Evolutionary conservation across 2,113 vertebrate species (phyloP), one percentile per base, ranked within the genome.

Genomic region (Cebidichthys violaceus): DNA sequence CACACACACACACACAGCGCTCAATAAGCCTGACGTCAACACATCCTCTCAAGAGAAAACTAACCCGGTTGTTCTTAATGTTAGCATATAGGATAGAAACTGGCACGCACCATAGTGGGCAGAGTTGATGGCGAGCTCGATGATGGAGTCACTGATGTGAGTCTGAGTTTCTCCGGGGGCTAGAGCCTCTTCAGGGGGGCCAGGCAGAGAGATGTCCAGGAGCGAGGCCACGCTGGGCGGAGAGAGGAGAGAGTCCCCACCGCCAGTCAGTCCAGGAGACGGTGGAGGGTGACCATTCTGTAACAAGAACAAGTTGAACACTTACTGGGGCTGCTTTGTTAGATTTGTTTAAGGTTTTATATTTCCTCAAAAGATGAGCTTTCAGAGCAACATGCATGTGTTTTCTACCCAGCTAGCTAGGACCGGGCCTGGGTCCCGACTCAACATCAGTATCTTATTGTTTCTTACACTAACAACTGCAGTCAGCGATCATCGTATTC

Each of bases 101-200:
- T 59, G 4, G 62, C 13, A 72, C 86, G 82, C 85, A 99, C 97
- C 95, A 6, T 97, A 99, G 82, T 98, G 97, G 50, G 96, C 96
- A 1, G 98, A 99, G 93, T 97, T 99, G 93, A 99, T 99, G 79
- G 98, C 98, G 1, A 99, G 97, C 92, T 99, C 98, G 1, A 99
- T 99, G 92, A 99, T 99, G 47, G 98, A 99, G 93, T 99, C 98
- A 0, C 98, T 99, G 94, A 99, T 99, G 64, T 99, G 98, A 1
- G 96, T 97, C 69, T 96, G 96, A 17, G 96, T 91, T 50, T 97
- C 98, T 68, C 97, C 98, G 13, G 98, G 96, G 0, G 96, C 96
- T 9, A 99, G 95, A 22, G 97, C 96, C 65, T 99, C 98, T 75
- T 99, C 98, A 0, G 98, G 98, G 1, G 97, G 98, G 1, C 98